Conservation (phyloP, 2,113 vertebrate species). For the Pseudorasbora parva region DNA sequence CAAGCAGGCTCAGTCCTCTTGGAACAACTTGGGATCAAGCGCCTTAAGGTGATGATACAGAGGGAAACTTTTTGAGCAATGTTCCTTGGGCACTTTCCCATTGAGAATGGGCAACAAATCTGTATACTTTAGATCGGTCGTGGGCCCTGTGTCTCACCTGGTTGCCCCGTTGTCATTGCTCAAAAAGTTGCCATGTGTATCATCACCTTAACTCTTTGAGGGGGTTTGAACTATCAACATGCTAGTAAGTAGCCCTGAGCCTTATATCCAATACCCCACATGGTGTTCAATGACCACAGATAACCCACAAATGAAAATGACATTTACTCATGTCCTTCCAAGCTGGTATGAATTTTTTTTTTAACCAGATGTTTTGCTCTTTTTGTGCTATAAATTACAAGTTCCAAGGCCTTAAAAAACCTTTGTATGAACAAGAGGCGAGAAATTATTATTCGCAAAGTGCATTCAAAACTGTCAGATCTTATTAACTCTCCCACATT, state of each 20-base stretch:
- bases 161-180: too few species aligned
- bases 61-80: too few species aligned
- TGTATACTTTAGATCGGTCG: too few species aligned
- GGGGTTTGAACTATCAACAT: neutral
- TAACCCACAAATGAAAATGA: neutral
- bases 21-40: too few species aligned
- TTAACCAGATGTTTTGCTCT: neutral
- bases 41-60: too few species aligned
- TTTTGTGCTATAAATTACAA: neutral
- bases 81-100: too few species aligned
- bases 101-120: too few species aligned
- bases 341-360: neutral
- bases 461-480: neutral
- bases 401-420: neutral
- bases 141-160: too few species aligned
- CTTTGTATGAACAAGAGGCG: neutral
- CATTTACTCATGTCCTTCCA: neutral
- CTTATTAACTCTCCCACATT: neutral
- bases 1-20: too few species aligned
- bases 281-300: neutral
- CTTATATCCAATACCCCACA: neutral
- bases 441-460: neutral
- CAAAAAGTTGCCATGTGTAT: too few species aligned
- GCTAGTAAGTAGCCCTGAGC: neutral
- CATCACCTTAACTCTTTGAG: neutral